Base-by-base conservation (phyloP, 2,113 vertebrate genomes). In the Serilophus lunatus region DNA sequence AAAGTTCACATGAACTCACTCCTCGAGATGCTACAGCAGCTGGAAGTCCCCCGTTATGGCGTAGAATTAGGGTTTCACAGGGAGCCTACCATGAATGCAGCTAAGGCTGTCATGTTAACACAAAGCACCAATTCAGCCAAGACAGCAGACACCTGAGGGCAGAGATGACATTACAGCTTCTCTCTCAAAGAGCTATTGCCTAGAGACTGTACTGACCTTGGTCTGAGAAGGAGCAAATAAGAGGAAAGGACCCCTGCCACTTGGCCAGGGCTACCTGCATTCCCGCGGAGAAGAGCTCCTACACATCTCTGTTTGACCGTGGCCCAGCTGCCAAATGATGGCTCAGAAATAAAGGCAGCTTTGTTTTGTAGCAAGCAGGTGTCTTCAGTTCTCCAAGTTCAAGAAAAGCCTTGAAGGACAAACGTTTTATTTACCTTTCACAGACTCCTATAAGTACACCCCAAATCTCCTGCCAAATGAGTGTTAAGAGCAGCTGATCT, bases 321-420 rank as follows among this genome's bases (percentile, higher is more conserved):
- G 0, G 56, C 59, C 59, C 76, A 65, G 68, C 68, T 93, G 92
- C 85, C 79, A 68, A 57, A 77, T 1, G 0, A 61, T 10, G 10
- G 29, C 51, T 92, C 56, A 53, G 51, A 86, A 83, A 93, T 75
- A 90, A 86, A 60, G 51, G 51, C 8, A 0, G 68, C 85, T 86
- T 95, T 92, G 90, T 94, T 85, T 56, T 35, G 61, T 63, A 81
- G 53, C 26, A 88, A 87, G 68, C 72, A 96, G 82, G 72, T 92
- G 65, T 90, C 88, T 90, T 81, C 51, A 74, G 64, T 80, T 93
- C 82, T 90, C 82, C 8, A 22, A 83, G 60, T 40, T 92, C 70
- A 66, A 68, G 78, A 70, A 83, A 81, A 47, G 5, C 74, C 40
- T 87, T 65, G 69, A 80, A 87, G 40, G 31, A 69, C 60, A 75